Conservation (phyloP, 2,888 invertebrate species). For the Mycalesis mineus region DNA sequence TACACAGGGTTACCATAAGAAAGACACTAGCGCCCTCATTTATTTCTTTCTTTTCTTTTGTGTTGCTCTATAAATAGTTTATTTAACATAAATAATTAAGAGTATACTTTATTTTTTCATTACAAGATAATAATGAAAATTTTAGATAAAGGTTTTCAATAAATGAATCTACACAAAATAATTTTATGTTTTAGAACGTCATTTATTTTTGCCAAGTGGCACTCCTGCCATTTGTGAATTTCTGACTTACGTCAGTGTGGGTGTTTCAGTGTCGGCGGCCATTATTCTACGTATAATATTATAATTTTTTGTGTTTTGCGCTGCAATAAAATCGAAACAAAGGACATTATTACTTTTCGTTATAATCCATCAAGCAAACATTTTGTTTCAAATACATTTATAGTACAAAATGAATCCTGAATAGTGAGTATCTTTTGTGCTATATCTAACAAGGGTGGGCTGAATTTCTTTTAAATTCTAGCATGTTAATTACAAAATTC, state of each 20-base stretch:
- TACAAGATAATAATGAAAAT: no score
- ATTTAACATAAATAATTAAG: no score
- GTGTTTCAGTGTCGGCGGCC: conserved; percentile 74
- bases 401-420: conserved; percentile 86
- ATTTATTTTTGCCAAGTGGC: conserved; percentile 73
- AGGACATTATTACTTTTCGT: conserved; percentile 56
- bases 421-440: conserved; percentile 83
- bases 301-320: conserved; percentile 67
- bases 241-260: conserved; percentile 75
- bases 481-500: conserved; percentile 54
- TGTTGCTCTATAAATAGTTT: no score
- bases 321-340: conserved; percentile 54
- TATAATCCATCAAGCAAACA: conserved; percentile 49
- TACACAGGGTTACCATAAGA: no score
- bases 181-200: conserved; percentile 50
- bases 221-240: conserved; percentile 63
- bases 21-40: no score
- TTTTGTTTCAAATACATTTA: conserved; percentile 57
- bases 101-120: no score
- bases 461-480: conserved; percentile 55
- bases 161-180: not conserved
- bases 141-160: no score
- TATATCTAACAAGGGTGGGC: conserved; percentile 61
- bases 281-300: conserved; percentile 74
- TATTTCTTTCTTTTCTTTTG: no score